Percentiles rank a stretch among this genome's conserved stretches.
These are phyloP conservation scores for Euthynnus affinis DNA, from an alignment of 2,797 vertebrate species.

Conservation along the genomic window DNA sequence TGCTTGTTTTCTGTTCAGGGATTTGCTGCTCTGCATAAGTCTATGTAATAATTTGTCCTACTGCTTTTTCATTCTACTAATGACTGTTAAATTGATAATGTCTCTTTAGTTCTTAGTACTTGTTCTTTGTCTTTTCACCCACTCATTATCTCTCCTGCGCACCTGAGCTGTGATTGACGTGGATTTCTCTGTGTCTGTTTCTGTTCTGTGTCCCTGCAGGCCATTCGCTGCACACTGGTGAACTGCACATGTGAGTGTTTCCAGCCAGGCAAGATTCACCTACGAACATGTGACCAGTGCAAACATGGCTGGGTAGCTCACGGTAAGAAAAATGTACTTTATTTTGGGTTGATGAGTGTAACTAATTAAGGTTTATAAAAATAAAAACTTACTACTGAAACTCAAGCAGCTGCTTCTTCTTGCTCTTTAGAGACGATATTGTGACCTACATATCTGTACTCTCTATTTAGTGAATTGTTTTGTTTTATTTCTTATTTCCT, in stretches of 20 bases:
- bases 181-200: conserved; percentile 15
- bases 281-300: conserved; percentile 98
- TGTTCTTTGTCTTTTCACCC: not conserved
- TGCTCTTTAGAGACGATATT: conserved; percentile 17
- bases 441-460: conserved; percentile 12
- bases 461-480: not conserved
- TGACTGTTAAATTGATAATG: conserved; percentile 12
- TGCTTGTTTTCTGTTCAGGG: not conserved
- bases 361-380: conserved; percentile 7
- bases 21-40: not conserved
- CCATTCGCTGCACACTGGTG: conserved; percentile 99
- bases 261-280: conserved; percentile 99
- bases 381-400: conserved; percentile 3
- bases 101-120: not conserved
- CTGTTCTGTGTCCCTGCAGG: conserved; percentile 82
- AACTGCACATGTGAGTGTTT: conserved; percentile 99
- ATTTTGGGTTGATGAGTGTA: not conserved
- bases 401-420: conserved; percentile 45
- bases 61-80: conserved; percentile 6
- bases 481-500: not conserved
- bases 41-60: not conserved
- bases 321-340: conserved; percentile 83
- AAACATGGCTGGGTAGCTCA: conserved; percentile 99
- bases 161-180: conserved; percentile 46
- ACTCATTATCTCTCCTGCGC: conserved; percentile 11